Base-by-base conservation (phyloP, 2,888 invertebrate species). In the Melanostoma mellinum region DNA sequence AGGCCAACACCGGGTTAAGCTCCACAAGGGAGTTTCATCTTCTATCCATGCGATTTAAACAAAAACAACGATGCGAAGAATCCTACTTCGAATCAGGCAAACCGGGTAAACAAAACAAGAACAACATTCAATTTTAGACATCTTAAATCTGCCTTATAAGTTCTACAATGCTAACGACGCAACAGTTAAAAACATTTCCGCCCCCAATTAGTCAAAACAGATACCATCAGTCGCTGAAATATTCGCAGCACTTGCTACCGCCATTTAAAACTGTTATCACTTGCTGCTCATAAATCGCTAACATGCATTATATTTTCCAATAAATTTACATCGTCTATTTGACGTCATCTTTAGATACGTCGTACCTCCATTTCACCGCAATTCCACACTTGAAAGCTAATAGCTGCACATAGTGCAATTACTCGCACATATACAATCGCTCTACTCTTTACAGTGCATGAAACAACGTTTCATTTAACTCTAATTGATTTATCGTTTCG, bases 401-500 rank as follows among this genome's bases (percentile, higher is more conserved):
- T 42, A 65, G 38, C 63, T 32, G 35, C 50, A 48, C 61, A 20
- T 48, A 58, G 35, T 63, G 58, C 69, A 71, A 52, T 46, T 55
- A 53, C 33, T 55, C 36, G 61, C 35, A 46, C 56, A 36, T 20
- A 20, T 20, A 20, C 20, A 20, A 20, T 20, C 20, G 20, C 20
- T 20, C 20, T 20, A 20, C 20, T 20, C 20, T 1, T 20, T 20
- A 1, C 20, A 20, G 61, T 68, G 65, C 56, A 73, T 53, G 10
- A 30, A 44, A 55, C 56, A 67, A 42, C 20, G 20, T 67, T 67
- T 67, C 67, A 53, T 65, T 65, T 63, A 58, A 40, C 46, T 38
- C 58, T 76, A 81, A 81, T 81, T 81, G 81, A 81, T 81, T 76
- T 81, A 81, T 81, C 61, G 67, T 67, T 72, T 76, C 61, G 40